Evolutionary conservation across 2,797 vertebrate species (phyloP), one percentile per base, ranked within the genome.

Genomic region (Brotula barbata): DNA sequence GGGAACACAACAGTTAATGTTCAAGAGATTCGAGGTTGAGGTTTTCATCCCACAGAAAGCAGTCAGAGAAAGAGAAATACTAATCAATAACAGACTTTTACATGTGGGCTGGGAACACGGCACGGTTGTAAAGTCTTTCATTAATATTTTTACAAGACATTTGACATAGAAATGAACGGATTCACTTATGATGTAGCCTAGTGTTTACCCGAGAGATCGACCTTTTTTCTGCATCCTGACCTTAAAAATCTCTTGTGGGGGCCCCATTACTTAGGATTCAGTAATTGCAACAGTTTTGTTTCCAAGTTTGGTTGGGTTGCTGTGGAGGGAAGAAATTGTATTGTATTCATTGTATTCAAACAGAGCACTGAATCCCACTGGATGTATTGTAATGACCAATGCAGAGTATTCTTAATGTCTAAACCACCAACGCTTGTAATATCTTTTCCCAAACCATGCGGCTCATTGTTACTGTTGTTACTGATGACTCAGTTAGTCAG

Each of bases 221-320:
- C 68, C 75, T 73, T 67, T 48, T 68, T 66, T 54, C 65, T 71
- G 63, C 49, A 43, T 47, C 42, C 31, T 83, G 72, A 81, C 75
- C 71, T 55, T 54, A 77, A 63, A 65, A 68, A 48, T 75, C 58
- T 75, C 58, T 75, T 76, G 58, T 59, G 19, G 56, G 51, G 68
- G 61, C 71, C 50, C 20, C 34, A 50, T 43, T 33, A 25, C 51
- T 63, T 53, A 46, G 39, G 65, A 63, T 69, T 72, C 67, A 68
- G 57, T 58, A 67, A 78, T 70, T 73, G 68, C n/a, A 14, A 44
- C 60, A 40, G 70, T 50, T 69, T 69, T 68, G 54, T 77, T 80
- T 72, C 40, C 22, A 21, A 51, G 39, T 48, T 63, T 52, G 55
- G 59, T 43, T 36, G 54, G 19, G 45, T 55, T 54, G 49, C 67